These are phyloP conservation scores for Corydoras sp. DNA, from an alignment of 2,113 vertebrate species.

Conservation along the genomic window DNA sequence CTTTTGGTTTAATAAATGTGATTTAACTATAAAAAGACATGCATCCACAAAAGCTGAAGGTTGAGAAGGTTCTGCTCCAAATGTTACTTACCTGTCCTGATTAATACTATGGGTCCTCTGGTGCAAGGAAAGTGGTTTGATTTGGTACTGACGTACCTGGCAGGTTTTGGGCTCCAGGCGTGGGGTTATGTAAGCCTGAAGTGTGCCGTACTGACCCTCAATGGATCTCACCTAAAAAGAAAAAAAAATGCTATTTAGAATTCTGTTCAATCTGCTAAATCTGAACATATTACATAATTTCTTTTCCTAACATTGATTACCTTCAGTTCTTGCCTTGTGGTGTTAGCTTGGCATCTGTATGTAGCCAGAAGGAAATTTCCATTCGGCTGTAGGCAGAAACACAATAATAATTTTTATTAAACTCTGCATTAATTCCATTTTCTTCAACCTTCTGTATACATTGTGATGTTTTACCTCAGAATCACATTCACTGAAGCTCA, in stretches of 20 bases:
- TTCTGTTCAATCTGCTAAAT: background rate
- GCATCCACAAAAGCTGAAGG: background rate
- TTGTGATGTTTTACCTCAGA: conserved; percentile 74
- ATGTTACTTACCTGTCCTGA: conserved; percentile 71
- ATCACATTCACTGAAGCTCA: conserved; percentile 96
- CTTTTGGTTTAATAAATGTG: background rate
- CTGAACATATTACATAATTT: background rate
- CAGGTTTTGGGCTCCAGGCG: conserved; percentile 95
- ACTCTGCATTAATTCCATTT: background rate
- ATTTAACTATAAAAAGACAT: too few species aligned
- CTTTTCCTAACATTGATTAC: conserved; percentile 55
- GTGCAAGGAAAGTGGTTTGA: conserved; percentile 95
- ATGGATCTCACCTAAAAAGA: conserved; percentile 84
- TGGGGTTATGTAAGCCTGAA: conserved; percentile 90
- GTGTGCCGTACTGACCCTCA: conserved; percentile 92
- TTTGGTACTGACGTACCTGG: conserved; percentile 87
- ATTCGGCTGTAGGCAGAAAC: conserved; percentile 65
- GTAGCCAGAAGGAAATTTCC: conserved; percentile 95
- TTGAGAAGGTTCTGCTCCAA: background rate
- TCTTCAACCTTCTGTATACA: background rate
- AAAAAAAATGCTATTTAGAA: background rate
- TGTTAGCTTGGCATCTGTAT: conserved; percentile 95
- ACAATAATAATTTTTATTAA: background rate
- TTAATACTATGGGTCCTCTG: conserved; percentile 85
- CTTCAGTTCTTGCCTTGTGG: conserved; percentile 92